Conservation (phyloP, 2,888 invertebrate genomes). For the Balanococcus diminutus region DNA sequence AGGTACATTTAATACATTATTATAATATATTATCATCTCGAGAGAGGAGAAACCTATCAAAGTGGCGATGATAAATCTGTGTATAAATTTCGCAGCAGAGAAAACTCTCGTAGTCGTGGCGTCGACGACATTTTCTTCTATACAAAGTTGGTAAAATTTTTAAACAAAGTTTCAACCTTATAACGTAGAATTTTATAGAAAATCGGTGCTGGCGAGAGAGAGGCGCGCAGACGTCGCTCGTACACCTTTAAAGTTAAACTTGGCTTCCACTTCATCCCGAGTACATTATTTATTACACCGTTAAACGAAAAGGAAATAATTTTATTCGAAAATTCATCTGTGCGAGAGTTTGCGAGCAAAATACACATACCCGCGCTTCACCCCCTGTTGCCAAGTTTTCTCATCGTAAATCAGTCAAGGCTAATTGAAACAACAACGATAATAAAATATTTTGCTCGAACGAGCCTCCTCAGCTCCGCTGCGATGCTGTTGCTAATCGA, state of each 20-base stretch:
- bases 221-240: neutral
- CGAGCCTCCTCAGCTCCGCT: neutral
- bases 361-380: neutral
- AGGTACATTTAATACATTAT: too few species aligned
- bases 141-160: neutral
- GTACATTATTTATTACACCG: neutral
- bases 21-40: too few species aligned
- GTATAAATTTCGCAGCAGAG: too few species aligned
- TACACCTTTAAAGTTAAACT: neutral
- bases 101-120: neutral
- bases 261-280: neutral
- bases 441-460: neutral
- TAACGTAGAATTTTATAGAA: neutral
- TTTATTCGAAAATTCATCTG: constrained; percentile 1
- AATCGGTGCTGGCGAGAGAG: too few species aligned
- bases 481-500: neutral
- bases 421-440: constrained; percentile 15
- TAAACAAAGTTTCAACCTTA: neutral
- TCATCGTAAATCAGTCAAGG: constrained; percentile 9
- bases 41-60: too few species aligned
- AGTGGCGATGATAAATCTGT: too few species aligned
- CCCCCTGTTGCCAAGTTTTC: neutral
- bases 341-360: neutral
- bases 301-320: constrained; percentile 15
- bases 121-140: neutral